These are phyloP conservation scores for Hymenopus coronatus DNA, from an alignment of 2,888 invertebrate species.

Conservation along the genomic window DNA sequence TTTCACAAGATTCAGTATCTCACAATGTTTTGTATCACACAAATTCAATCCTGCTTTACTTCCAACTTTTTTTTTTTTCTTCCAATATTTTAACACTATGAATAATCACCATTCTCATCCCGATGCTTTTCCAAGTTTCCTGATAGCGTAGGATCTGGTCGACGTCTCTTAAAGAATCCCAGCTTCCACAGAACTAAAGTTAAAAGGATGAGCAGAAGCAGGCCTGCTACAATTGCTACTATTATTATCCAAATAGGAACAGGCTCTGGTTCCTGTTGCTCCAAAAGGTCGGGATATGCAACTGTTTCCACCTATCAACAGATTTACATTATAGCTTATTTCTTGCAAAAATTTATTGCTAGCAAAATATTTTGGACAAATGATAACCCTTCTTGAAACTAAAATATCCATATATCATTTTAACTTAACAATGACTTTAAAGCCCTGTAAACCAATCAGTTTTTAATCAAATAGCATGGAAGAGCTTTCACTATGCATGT, in stretches of 20 bases:
- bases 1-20: not conserved
- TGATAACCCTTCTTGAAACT: too few species aligned
- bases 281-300: constrained; percentile 78
- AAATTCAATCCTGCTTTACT: not conserved
- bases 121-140: constrained; percentile 75
- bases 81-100: not conserved
- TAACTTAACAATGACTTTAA: too few species aligned
- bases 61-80: too few species aligned
- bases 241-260: constrained; percentile 83
- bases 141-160: constrained; percentile 79
- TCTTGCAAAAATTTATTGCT: too few species aligned
- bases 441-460: too few species aligned
- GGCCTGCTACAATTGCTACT: constrained; percentile 77
- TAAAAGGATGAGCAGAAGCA: constrained; percentile 76
- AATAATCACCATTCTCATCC: constrained; percentile 61
- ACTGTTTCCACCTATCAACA: constrained; percentile 69
- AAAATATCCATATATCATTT: too few species aligned
- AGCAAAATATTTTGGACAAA: too few species aligned
- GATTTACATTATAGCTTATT: not conserved
- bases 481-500: too few species aligned
- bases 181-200: constrained; percentile 82
- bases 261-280: constrained; percentile 68
- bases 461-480: too few species aligned
- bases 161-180: constrained; percentile 84
- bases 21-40: not conserved